A percentile compares a stretch with the other conserved stretches of the same genome.
Conservation (phyloP, 2,113 vertebrate species). For the Dromaius novaehollandiae region DNA sequence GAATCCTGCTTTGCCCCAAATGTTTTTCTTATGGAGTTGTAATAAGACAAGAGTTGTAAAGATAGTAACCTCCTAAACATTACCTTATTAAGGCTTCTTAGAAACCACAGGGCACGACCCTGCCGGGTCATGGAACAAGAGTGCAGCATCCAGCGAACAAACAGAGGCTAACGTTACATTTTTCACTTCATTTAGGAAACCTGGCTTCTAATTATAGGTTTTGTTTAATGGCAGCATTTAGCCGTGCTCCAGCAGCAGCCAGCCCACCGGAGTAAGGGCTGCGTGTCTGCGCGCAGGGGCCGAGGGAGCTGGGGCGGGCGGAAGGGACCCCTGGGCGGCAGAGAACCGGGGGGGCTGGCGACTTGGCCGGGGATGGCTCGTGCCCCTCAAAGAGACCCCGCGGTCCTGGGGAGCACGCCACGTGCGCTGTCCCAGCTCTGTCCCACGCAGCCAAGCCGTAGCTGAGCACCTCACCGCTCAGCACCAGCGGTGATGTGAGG, state of each 20-base stretch:
- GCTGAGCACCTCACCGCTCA: not conserved
- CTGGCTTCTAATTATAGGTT: conserved; percentile 83
- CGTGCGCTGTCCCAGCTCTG: not conserved
- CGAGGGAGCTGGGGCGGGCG: not conserved
- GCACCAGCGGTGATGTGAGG: too few species aligned
- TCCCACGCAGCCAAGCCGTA: accelerated
- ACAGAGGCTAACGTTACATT: conserved; percentile 80
- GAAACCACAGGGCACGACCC: conserved; percentile 77
- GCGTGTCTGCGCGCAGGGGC: accelerated
- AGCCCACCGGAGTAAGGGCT: conserved; percentile 14
- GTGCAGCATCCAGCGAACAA: conserved; percentile 79
- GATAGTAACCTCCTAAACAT: conserved; percentile 83
- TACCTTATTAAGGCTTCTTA: conserved; percentile 87
- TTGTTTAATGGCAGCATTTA: conserved; percentile 73
- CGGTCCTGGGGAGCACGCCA: accelerated
- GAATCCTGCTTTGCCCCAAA: conserved; percentile 72
- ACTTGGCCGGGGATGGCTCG: not conserved
- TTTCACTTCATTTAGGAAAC: conserved; percentile 82
- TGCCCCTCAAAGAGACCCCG: not conserved
- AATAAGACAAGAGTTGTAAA: conserved; percentile 75
- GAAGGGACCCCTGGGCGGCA: too few species aligned
- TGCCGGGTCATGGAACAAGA: conserved; percentile 81
- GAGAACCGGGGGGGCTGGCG: too few species aligned
- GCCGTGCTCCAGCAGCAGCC: conserved; percentile 39
- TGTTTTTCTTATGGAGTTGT: conserved; percentile 75